Evolutionary conservation across 2,888 invertebrate genomes (phyloP).

Genomic region (Acrocyrtus sp.): DNA sequence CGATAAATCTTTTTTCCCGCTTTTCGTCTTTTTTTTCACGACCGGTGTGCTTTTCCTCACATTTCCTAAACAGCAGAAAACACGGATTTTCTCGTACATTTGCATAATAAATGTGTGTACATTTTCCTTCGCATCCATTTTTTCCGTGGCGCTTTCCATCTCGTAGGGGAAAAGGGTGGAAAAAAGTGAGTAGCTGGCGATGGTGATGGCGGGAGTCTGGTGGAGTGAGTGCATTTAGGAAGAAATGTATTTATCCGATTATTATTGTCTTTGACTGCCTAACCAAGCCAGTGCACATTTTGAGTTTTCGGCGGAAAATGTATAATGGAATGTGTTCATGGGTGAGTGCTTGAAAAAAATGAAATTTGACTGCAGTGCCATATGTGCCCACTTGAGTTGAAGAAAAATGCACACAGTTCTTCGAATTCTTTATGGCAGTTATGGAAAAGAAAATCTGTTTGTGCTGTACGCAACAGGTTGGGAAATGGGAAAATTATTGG

Average conservation of each 20-base stretch:
- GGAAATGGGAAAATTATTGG: neutral
- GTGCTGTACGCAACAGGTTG: slow-evolving; percentile 5
- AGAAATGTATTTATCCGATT: slow-evolving; percentile 3
- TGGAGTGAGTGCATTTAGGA: neutral
- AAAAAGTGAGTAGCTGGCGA: neutral
- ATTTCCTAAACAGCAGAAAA: neutral
- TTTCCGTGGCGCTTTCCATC: no score
- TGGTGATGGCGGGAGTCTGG: neutral
- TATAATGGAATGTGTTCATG: neutral
- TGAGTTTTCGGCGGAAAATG: no score
- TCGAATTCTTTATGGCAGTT: no score
- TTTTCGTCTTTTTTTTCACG: no score
- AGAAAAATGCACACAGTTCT: slow-evolving; percentile 5
- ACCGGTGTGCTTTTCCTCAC: no score
- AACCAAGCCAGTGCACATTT: no score
- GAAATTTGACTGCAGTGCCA: slow-evolving; percentile 8
- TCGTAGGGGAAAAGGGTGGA: neutral
- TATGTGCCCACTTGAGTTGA: neutral
- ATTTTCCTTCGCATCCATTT: neutral
- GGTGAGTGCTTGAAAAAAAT: slow-evolving; percentile 9
- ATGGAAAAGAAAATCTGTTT: neutral
- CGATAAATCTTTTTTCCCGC: slow-evolving; percentile 18
- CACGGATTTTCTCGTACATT: neutral
- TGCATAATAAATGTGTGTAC: neutral
- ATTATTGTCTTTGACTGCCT: slow-evolving; percentile 1